Conservation (phyloP, 2,888 invertebrate species). For the Noctua janthe region DNA sequence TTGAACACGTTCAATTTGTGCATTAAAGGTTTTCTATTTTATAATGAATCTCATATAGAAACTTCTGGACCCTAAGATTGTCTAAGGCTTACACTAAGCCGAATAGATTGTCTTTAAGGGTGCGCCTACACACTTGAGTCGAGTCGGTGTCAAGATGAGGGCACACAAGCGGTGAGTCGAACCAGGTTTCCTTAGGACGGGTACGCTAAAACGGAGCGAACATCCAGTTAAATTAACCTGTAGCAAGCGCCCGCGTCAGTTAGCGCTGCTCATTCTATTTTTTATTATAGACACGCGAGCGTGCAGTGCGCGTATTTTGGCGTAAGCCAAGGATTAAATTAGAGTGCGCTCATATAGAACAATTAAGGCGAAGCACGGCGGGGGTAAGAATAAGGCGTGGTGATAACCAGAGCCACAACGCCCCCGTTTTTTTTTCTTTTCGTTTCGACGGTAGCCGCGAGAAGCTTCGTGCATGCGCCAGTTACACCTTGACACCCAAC, state of each 20-base stretch:
- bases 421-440: background rate
- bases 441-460: background rate
- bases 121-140: background rate
- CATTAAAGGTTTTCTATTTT: background rate
- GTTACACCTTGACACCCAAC: background rate
- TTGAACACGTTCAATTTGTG: conserved; percentile 21
- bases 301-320: background rate
- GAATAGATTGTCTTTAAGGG: background rate
- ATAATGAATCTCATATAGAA: background rate
- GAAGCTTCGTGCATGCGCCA: background rate
- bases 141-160: background rate
- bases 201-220: background rate
- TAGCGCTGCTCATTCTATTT: background rate
- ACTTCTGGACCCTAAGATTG: background rate
- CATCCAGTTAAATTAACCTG: background rate
- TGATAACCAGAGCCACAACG: background rate
- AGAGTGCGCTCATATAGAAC: background rate
- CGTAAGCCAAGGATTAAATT: background rate
- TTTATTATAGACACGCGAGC: background rate
- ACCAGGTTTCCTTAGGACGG: background rate
- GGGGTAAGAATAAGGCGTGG: background rate
- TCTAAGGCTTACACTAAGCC: conserved; percentile 16
- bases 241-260: background rate
- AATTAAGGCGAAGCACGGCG: background rate
- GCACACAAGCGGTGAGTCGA: background rate